Evolutionary conservation across 2,888 invertebrate species (phyloP), one percentile per base, ranked within the genome.

Genomic region (Griposia aprilina): DNA sequence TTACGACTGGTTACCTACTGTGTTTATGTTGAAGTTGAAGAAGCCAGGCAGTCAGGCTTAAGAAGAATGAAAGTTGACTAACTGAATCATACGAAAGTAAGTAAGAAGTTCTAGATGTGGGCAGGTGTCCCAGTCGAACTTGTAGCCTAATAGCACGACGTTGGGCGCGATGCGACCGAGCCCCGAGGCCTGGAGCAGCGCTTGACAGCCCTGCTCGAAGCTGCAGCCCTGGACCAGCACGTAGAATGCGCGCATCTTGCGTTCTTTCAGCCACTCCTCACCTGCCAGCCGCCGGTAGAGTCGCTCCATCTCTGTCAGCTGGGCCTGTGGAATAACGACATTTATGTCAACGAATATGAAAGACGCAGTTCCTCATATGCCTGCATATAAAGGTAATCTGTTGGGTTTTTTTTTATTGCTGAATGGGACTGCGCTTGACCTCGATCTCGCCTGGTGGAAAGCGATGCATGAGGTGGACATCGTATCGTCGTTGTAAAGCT

Each of bases 81-180:
- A 99, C 99, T 99, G 99, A 85, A 99, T 97, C 70, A 99, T 98
- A 90, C 98, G 98, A 94, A 99, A 99, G 95, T 99, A 99, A 23
- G 98, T 98, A 45, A 98, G 97, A n/a, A 99, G 97, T 80, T 98
- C 98, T 50, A 97, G 96, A 5, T 76, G 97, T 96, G 74, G 97
- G 97, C 86, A 98, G 15, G 96, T 97, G 75, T 97, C 96, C 99
- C 99, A 99, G 93, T 99, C 98, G n/a, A 97, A 97, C 94, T 99
- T 99, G 96, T 98, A 99, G 13, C 99, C 99, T 97, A 99, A 98
- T 90, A 99, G 97, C 60, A 99, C 96, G 71, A 99, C 98, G 93
- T 99, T 99, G 7, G 99, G 86, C 1, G 81, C 41, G 13, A 87
- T 65, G n/a, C 99, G 98, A 26, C 99, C 99, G 77, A 99, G 98